Base-by-base conservation (phyloP, 2,888 invertebrate species). In the Cetonia aurata region DNA sequence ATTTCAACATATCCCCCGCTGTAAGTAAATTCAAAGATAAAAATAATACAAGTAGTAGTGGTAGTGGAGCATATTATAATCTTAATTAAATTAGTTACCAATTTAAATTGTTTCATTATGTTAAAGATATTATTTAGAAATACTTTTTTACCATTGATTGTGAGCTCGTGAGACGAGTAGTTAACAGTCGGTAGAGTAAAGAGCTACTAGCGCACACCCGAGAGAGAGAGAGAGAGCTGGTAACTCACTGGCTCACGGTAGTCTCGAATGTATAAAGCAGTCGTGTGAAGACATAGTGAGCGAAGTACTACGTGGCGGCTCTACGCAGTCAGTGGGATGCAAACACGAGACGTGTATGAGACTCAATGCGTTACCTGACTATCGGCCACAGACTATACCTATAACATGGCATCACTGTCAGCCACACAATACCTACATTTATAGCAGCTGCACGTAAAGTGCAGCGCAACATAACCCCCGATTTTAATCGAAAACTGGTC, bases 401-500 rank as follows among this genome's bases (percentile, higher is more conserved):
- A 85, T 85, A 85, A 85, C 84, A 85, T 83, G 85, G 85, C 84
- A 84, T 79, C 79, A 83, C 79, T 80, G 81, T 84, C 83, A 84
- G 83, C 83, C 82, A 80, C 69, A 71, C 69, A 72, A 73, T 59
- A 71, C 59, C 56, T 57, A 71, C 55, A 66, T 68, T 57, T 57
- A 37, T 41, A 57, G 50, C 62, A 42, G 50, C 55, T 67, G 46
- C 15, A 55, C 44, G 13, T 17, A 67, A 12, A 25, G 50, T 67
- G 55, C 53, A 67, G 55, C 53, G 42, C 53, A 68, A 48, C 44
- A 57, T 44, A 68, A 48, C 46, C 57, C 68, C 68, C 68, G 68
- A 57, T 42, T 17, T 42, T 48, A 68, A 46, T 37, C 57, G 48
- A 56, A 56, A 68, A 68, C 68, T 68, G 68, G 57, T 46, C 68